These are phyloP conservation scores for Nilaparvata lugens DNA, from an alignment of 1,140 invertebrate species.

Conservation along the genomic window DNA sequence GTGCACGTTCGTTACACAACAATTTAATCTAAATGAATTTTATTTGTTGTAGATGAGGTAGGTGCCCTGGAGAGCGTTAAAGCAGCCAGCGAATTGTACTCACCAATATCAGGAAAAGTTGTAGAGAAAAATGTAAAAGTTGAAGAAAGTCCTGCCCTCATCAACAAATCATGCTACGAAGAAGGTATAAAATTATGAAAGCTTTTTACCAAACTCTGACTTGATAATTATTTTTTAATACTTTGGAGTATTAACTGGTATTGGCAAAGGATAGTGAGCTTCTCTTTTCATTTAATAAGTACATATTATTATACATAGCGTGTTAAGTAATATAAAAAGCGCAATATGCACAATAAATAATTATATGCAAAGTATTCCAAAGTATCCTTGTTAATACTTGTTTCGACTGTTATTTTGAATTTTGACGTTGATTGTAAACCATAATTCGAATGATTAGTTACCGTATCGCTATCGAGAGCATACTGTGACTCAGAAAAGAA, in stretches of 20 bases:
- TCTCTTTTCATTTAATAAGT: background rate
- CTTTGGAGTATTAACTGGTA: background rate
- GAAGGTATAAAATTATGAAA: slow-evolving; percentile 55
- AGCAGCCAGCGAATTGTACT: slow-evolving; percentile 91
- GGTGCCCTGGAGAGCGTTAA: slow-evolving; percentile 96
- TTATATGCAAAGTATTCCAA: too few relatives aligned
- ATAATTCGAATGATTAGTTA: too few relatives aligned
- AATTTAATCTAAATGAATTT: too few relatives aligned
- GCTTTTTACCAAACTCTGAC: too few relatives aligned
- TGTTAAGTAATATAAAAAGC: too few relatives aligned
- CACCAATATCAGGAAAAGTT: slow-evolving; percentile 81
- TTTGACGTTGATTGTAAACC: too few relatives aligned
- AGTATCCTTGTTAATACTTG: too few relatives aligned
- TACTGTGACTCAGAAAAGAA: too few relatives aligned
- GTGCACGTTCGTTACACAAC: background rate
- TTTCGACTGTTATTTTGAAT: too few relatives aligned
- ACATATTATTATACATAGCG: slow-evolving; percentile 1
- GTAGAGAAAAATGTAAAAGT: slow-evolving; percentile 74
- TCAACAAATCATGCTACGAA: slow-evolving; percentile 90
- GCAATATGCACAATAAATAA: too few relatives aligned
- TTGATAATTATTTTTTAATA: background rate
- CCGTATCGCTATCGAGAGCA: too few relatives aligned
- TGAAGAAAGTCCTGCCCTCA: slow-evolving; percentile 73
- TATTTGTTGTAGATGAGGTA: slow-evolving; percentile 61
- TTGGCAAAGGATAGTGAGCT: background rate